Evolutionary conservation across 2,113 vertebrate species (phyloP).

Genomic region (Nycticryphes semicollaris): DNA sequence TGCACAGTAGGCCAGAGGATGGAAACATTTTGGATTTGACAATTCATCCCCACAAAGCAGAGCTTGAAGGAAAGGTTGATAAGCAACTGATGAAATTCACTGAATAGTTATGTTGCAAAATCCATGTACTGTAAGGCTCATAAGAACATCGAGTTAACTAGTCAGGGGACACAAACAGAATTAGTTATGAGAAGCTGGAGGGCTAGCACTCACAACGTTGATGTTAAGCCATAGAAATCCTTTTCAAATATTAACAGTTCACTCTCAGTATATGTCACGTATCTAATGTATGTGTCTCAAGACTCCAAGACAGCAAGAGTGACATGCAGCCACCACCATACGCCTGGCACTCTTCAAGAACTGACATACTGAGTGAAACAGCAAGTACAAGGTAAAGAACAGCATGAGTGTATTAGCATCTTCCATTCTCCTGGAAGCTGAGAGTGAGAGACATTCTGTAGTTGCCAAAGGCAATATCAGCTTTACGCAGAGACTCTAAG

Average conservation of each 20-base stretch:
- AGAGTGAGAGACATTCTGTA: slow-evolving; percentile 33
- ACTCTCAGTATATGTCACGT: slow-evolving; percentile 72
- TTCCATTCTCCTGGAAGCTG: slow-evolving; percentile 58
- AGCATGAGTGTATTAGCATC: slow-evolving; percentile 68
- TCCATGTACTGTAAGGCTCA: not conserved
- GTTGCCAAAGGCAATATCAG: slow-evolving; percentile 58
- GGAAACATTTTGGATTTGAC: not conserved
- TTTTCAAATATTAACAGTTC: slow-evolving; percentile 70
- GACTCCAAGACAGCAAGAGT: slow-evolving; percentile 68
- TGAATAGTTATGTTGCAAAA: slow-evolving; percentile 12
- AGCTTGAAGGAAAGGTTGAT: not conserved
- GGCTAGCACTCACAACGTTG: slow-evolving; percentile 55
- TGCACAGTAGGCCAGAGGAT: not conserved
- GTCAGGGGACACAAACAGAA: slow-evolving; percentile 43
- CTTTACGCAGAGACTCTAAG: slow-evolving; percentile 20
- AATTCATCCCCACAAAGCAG: not conserved
- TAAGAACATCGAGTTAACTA: slow-evolving; percentile 46
- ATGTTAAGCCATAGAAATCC: slow-evolving; percentile 67
- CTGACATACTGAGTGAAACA: slow-evolving; percentile 67
- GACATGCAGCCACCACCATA: slow-evolving; percentile 67
- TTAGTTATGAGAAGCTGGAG: slow-evolving; percentile 68
- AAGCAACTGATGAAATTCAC: slow-evolving; percentile 26
- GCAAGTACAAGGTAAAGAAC: slow-evolving; percentile 69
- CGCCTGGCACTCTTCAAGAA: slow-evolving; percentile 64
- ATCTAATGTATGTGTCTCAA: slow-evolving; percentile 71